Conservation (phyloP, 2,113 vertebrate genomes). For the Podilymbus podiceps region DNA sequence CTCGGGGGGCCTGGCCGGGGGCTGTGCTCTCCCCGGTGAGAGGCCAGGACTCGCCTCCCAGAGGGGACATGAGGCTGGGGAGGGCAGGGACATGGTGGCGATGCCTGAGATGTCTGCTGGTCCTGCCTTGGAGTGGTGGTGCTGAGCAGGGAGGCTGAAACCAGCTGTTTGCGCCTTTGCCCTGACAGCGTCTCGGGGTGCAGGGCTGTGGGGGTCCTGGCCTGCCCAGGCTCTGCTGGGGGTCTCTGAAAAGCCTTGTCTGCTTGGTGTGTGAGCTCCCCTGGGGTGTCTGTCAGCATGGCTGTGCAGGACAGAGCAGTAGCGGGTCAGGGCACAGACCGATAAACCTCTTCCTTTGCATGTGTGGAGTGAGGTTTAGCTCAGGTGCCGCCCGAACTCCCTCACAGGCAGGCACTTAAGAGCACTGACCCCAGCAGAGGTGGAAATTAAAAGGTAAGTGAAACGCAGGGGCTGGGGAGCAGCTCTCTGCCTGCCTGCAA, state of each 20-base stretch:
- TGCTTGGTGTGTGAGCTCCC: neutral
- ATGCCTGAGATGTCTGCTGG: neutral
- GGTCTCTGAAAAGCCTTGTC: neutral
- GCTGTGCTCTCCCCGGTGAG: neutral
- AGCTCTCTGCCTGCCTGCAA: neutral
- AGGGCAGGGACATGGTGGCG: accelerated
- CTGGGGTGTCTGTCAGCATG: neutral
- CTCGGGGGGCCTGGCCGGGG: neutral
- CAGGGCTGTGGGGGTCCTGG: neutral
- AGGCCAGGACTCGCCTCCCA: neutral
- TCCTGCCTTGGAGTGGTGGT: neutral
- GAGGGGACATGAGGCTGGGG: neutral
- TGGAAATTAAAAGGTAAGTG: neutral
- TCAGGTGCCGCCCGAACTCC: neutral
- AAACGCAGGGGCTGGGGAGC: neutral
- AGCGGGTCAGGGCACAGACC: accelerated
- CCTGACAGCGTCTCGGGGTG: neutral
- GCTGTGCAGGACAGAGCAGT: neutral
- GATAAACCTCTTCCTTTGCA: neutral
- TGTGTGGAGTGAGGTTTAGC: neutral
- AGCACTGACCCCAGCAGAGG: neutral
- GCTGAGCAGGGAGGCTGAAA: neutral
- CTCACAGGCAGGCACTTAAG: neutral
- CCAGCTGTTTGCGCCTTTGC: neutral
- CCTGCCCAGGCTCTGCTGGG: neutral